phyloP scores from a whole-genome alignment of 64 coral and sea anemone genomes.

The Montipora capricornis region DNA sequence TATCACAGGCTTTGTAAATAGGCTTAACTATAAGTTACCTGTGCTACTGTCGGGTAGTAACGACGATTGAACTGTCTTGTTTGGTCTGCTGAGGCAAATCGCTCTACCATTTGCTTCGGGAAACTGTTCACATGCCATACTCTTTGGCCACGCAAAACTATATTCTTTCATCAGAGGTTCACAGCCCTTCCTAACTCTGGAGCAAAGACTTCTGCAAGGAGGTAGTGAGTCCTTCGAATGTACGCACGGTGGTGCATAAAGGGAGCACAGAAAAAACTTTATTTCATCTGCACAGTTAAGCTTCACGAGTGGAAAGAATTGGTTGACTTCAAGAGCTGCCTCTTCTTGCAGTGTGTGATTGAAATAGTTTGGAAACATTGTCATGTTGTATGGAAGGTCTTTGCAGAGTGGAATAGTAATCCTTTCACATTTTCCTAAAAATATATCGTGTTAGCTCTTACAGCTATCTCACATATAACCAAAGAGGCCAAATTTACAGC shows the following conservation, averaged over 20 bases:
- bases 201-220: constrained; percentile 5
- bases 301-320: constrained; percentile 44
- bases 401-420: constrained; percentile 11
- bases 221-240: not conserved
- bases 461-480: no score
- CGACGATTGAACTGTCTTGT: not conserved
- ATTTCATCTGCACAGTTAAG: constrained; percentile 45
- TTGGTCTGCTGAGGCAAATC: not conserved
- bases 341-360: constrained; percentile 63
- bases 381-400: no score
- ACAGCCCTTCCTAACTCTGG: not conserved
- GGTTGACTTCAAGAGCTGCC: constrained; percentile 31
- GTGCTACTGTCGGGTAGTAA: not conserved
- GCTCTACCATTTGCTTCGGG: not conserved
- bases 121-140: constrained; percentile 1
- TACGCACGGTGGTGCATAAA: constrained; percentile 20
- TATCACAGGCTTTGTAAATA: no score
- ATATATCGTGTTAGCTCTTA: no score
- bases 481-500: no score
- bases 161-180: not conserved
- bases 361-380: no score
- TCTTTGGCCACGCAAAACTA: not conserved
- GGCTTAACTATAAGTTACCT: not conserved
- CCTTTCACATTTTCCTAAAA: constrained; percentile 39
- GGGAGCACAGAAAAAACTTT: constrained; percentile 21